A percentile compares a stretch with the other conserved stretches of the same genome.
Evolutionary conservation across 2,113 vertebrate species (phyloP).

Genomic region (Physeter macrocephalus): DNA sequence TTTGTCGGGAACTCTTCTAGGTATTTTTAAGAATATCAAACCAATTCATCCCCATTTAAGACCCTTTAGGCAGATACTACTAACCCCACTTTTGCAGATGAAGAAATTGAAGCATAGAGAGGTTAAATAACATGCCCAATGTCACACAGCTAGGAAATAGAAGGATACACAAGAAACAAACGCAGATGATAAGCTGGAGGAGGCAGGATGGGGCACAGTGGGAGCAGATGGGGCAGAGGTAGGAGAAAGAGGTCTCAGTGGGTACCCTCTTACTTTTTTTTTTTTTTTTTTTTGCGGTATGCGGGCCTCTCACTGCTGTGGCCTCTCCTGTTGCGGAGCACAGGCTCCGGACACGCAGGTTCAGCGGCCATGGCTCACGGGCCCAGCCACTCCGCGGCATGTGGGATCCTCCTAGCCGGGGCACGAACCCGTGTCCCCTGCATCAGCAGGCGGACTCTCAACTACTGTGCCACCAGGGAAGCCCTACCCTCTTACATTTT

Average conservation of each 20-base stretch:
- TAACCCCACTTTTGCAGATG: neutral
- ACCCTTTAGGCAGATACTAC: neutral
- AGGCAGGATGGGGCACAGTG: neutral
- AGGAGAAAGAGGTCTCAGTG: neutral
- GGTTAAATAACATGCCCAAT: neutral
- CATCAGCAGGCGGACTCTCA: too few relatives aligned
- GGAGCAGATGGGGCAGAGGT: fast-evolving
- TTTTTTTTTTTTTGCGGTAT: too few relatives aligned
- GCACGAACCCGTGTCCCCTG: too few relatives aligned
- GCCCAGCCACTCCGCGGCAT: too few relatives aligned
- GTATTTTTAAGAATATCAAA: neutral
- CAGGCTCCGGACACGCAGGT: too few relatives aligned
- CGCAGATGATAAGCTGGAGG: neutral
- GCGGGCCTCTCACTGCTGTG: too few relatives aligned
- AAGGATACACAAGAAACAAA: neutral
- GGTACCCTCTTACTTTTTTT: neutral
- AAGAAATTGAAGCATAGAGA: neutral
- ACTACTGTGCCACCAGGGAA: too few relatives aligned
- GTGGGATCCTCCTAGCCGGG: too few relatives aligned
- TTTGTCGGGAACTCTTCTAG: neutral
- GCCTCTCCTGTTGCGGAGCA: too few relatives aligned
- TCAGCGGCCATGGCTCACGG: too few relatives aligned
- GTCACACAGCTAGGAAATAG: neutral
- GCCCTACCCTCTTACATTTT: neutral
- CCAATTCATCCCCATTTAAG: neutral